Percentiles rank a stretch among this genome's conserved stretches.
These are phyloP conservation scores for Strigamia crassipes DNA, from an alignment of 2,888 invertebrate species.

Conservation along the genomic window DNA sequence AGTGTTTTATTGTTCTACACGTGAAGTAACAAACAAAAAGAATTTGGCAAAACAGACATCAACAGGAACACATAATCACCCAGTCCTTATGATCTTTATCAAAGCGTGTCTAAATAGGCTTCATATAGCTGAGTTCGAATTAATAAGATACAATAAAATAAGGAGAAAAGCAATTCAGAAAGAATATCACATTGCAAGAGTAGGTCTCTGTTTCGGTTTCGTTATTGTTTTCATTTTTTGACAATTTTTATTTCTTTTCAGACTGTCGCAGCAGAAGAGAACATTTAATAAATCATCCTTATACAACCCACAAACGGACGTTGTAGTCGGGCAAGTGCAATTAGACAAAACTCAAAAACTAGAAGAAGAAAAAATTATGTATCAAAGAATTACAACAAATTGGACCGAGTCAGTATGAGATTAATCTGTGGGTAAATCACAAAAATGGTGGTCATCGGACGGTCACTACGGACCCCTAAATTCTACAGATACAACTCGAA, in stretches of 20 bases:
- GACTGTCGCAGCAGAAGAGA: not conserved
- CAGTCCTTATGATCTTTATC: too few species aligned
- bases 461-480: not conserved
- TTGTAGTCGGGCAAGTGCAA: not conserved
- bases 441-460: not conserved
- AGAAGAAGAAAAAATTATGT: not conserved
- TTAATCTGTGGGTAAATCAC: not conserved
- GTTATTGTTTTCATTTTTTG: not conserved
- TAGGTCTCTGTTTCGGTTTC: conserved; percentile 9
- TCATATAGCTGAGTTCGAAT: too few species aligned
- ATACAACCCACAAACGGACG: not conserved
- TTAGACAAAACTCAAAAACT: not conserved
- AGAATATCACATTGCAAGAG: conserved; percentile 14
- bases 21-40: too few species aligned
- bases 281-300: not conserved
- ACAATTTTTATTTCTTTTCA: not conserved
- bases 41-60: too few species aligned
- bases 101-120: too few species aligned
- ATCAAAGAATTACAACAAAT: not conserved
- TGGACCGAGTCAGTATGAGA: conserved; percentile 3
- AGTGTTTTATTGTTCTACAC: too few species aligned
- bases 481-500: not conserved
- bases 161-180: conserved; percentile 46
- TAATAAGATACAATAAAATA: too few species aligned
- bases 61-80: too few species aligned